These are phyloP conservation scores for Pollenia angustigena DNA, from an alignment of 2,888 invertebrate species.

Conservation along the genomic window DNA sequence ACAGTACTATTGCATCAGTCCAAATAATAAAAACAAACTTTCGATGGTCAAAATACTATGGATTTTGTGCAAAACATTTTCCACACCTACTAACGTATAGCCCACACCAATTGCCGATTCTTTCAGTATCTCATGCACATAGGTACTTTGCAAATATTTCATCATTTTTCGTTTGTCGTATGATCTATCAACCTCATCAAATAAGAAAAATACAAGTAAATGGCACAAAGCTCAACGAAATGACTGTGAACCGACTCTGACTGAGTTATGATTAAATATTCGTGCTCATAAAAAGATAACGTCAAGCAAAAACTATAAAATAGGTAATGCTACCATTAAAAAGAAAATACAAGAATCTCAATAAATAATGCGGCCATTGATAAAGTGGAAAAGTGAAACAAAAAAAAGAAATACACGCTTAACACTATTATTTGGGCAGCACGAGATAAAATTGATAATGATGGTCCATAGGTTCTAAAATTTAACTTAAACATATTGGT, in stretches of 20 bases:
- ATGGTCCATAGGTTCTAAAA: slow-evolving; percentile 2
- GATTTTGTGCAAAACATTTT: neutral
- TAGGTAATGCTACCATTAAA: slow-evolving; percentile 70
- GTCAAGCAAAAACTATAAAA: slow-evolving; percentile 46
- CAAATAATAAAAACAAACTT: neutral
- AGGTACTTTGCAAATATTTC: slow-evolving; percentile 1
- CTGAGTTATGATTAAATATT: slow-evolving; percentile 49
- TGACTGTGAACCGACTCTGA: slow-evolving; percentile 15
- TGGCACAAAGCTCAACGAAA: slow-evolving; percentile 31
- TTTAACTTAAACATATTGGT: slow-evolving; percentile 23
- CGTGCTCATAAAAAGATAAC: slow-evolving; percentile 22
- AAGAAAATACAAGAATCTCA: slow-evolving; percentile 61
- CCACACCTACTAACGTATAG: slow-evolving; percentile 42
- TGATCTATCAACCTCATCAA: slow-evolving; percentile 37
- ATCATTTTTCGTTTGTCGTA: slow-evolving; percentile 12
- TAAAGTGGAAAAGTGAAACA: slow-evolving; percentile 42
- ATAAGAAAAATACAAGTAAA: slow-evolving; percentile 8
- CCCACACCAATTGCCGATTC: slow-evolving; percentile 7
- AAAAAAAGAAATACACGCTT: slow-evolving; percentile 37
- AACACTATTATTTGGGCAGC: slow-evolving; percentile 38
- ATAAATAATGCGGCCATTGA: slow-evolving; percentile 67
- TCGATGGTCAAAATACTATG: neutral
- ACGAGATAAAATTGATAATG: neutral
- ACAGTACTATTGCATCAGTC: no score
- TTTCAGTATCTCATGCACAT: neutral